These are phyloP conservation scores for Thamnaconus septentrionalis DNA, from an alignment of 2,113 vertebrate genomes.

Conservation along the genomic window DNA sequence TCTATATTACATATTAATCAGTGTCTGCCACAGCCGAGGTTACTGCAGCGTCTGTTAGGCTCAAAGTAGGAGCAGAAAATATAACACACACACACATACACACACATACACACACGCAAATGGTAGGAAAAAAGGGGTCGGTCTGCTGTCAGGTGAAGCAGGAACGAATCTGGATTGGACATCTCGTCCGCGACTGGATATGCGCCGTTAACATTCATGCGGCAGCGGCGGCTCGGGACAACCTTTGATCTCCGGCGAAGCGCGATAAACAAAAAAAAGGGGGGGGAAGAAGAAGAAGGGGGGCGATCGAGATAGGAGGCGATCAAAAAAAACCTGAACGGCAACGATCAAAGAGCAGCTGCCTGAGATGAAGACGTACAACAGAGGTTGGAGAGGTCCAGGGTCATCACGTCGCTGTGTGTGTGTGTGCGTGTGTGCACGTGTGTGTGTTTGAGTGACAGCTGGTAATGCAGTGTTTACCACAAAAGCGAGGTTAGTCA, in stretches of 20 bases:
- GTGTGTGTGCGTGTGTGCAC: constrained; percentile 6
- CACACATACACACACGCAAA: too few relatives aligned
- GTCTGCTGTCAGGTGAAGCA: neutral
- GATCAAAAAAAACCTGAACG: constrained; percentile 34
- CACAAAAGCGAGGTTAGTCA: neutral
- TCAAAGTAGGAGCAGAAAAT: constrained; percentile 7
- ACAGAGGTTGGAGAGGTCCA: neutral
- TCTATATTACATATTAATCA: constrained; percentile 30
- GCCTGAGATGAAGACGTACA: constrained; percentile 16
- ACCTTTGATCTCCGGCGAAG: constrained; percentile 44
- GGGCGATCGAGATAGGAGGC: constrained; percentile 14
- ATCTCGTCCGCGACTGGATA: constrained; percentile 13
- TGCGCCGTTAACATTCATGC: constrained; percentile 30
- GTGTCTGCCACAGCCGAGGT: constrained; percentile 25
- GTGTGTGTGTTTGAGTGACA: constrained; percentile 2
- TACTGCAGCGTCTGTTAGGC: constrained; percentile 23
- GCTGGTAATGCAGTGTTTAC: neutral
- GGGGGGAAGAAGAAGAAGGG: constrained; percentile 39
- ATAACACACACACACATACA: too few relatives aligned
- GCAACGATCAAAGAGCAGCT: constrained; percentile 44
- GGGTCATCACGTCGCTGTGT: neutral
- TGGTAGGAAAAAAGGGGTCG: too few relatives aligned
- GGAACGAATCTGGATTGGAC: constrained; percentile 24
- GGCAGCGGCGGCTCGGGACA: constrained; percentile 14
- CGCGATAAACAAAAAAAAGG: constrained; percentile 49